phyloP scores from a whole-genome alignment of 1,140 invertebrate genomes.

The Battus philenor region DNA sequence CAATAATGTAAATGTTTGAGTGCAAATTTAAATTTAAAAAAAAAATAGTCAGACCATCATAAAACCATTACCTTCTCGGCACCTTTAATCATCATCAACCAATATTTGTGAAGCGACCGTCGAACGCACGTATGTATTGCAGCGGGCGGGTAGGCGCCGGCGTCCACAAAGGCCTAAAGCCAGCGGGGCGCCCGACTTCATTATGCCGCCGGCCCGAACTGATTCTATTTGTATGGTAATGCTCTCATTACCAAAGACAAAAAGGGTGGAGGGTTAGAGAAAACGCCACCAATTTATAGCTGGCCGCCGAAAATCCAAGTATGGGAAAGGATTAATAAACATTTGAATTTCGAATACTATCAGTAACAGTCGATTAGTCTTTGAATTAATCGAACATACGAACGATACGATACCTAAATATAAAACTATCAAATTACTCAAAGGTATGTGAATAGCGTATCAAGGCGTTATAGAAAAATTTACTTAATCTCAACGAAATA shows the following conservation, averaged over 20 bases:
- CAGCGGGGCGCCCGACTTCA: constrained; percentile 61
- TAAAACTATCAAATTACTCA: no score
- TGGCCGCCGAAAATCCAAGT: constrained; percentile 34
- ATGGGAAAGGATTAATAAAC: constrained; percentile 38
- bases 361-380: background rate
- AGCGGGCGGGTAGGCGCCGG: constrained; percentile 32
- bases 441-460: no score
- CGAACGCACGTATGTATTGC: constrained; percentile 31
- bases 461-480: no score
- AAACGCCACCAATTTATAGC: constrained; percentile 53
- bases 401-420: no score
- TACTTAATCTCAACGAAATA: background rate
- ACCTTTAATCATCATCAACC: constrained; percentile 40
- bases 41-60: no score
- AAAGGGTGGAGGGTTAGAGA: constrained; percentile 48
- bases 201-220: constrained; percentile 52
- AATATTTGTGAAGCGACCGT: constrained; percentile 55
- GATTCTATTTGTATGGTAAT: constrained; percentile 71
- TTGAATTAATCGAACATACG: constrained; percentile 5
- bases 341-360: background rate
- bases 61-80: constrained; percentile 31
- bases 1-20: no score
- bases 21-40: no score
- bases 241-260: constrained; percentile 65
- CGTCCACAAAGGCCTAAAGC: constrained; percentile 41